A percentile compares a stretch with the other conserved stretches of the same genome.
Evolutionary conservation across 2,113 vertebrate species (phyloP).

Genomic region (Dascyllus trimaculatus): DNA sequence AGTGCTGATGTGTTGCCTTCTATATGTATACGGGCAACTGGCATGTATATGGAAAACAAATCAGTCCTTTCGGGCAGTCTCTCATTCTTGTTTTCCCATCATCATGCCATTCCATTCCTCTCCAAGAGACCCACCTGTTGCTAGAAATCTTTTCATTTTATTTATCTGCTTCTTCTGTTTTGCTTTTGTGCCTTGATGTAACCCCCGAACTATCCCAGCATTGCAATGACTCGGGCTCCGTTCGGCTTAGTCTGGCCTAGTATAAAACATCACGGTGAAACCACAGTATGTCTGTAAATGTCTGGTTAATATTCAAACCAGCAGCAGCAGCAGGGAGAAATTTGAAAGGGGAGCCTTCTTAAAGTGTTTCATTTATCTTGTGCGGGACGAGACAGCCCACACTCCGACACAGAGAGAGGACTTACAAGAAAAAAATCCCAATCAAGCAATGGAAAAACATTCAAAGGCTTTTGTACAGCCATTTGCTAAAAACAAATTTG

Average conservation of each 20-base stretch:
- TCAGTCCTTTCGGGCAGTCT: slow-evolving; percentile 13
- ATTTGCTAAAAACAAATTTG: slow-evolving; percentile 43
- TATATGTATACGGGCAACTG: slow-evolving; percentile 40
- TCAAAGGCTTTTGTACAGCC: slow-evolving; percentile 15
- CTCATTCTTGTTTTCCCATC: slow-evolving; percentile 12
- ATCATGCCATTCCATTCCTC: slow-evolving; percentile 32
- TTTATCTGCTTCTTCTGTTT: slow-evolving; percentile 58
- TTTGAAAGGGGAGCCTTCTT: slow-evolving; percentile 35
- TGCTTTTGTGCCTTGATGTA: slow-evolving; percentile 64
- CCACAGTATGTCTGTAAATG: slow-evolving; percentile 7
- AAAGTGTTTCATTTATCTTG: slow-evolving; percentile 55
- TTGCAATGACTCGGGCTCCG: slow-evolving; percentile 16
- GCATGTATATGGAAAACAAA: slow-evolving; percentile 7
- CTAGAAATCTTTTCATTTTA: slow-evolving; percentile 72
- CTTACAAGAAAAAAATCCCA: slow-evolving; percentile 24
- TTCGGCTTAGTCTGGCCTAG: not conserved
- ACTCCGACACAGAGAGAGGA: slow-evolving; percentile 27
- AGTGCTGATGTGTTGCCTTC: slow-evolving; percentile 4
- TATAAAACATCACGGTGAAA: no score
- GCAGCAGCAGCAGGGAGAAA: slow-evolving; percentile 32
- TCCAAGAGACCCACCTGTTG: slow-evolving; percentile 69
- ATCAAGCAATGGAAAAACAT: slow-evolving; percentile 30
- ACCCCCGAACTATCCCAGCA: slow-evolving; percentile 36
- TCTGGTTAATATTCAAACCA: slow-evolving; percentile 49
- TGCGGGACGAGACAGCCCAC: slow-evolving; percentile 11